These are phyloP conservation scores for Nibea albiflora DNA, from an alignment of 2,113 vertebrate species.

Conservation along the genomic window DNA sequence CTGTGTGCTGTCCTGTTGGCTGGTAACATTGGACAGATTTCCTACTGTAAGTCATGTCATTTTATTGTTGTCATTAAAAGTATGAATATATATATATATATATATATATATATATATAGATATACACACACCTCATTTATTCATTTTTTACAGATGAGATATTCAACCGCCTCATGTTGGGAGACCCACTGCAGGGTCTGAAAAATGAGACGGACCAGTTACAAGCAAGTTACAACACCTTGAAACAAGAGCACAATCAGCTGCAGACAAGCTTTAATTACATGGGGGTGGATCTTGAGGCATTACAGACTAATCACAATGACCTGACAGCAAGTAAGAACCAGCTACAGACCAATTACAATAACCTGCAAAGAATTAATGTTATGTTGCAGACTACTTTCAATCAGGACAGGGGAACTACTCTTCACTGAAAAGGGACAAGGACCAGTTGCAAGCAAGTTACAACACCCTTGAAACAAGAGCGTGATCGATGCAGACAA, in stretches of 20 bases:
- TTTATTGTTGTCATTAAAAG: background rate
- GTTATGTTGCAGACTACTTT: background rate
- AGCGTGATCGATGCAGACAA: background rate
- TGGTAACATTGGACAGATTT: slow-evolving; percentile 46
- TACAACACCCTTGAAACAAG: background rate
- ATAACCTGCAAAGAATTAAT: slow-evolving; percentile 8
- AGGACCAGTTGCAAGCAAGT: slow-evolving; percentile 29
- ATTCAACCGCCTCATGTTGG: background rate
- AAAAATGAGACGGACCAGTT: background rate
- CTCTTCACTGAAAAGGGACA: slow-evolving; percentile 8
- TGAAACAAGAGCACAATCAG: background rate
- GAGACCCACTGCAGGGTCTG: background rate
- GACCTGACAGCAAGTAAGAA: background rate
- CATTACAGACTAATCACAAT: background rate
- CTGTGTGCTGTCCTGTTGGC: slow-evolving; percentile 53
- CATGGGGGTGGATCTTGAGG: background rate
- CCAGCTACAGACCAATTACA: slow-evolving; percentile 27
- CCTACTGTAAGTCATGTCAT: slow-evolving; percentile 50
- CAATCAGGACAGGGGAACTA: slow-evolving; percentile 18
- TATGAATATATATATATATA: no score
- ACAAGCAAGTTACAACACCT: background rate
- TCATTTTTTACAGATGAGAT: slow-evolving; percentile 38
- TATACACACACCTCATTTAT: background rate
- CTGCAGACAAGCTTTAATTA: background rate
- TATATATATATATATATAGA: no score